Conservation (phyloP, 92 coral and sea anemone species). For the Bergia sp. region DNA sequence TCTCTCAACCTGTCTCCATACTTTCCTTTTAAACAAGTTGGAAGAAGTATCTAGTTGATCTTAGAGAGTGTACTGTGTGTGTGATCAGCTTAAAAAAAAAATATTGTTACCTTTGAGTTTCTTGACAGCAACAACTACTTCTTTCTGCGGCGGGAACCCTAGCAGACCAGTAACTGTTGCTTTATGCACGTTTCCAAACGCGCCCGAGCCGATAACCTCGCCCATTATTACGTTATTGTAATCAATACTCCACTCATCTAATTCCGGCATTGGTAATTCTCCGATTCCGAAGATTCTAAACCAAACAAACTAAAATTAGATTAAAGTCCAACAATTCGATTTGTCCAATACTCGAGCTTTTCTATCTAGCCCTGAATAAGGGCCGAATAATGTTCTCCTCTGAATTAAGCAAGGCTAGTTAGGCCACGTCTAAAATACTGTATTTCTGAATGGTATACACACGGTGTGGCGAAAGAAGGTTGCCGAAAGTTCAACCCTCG, state of each 20-base stretch:
- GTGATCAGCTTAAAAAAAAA: too few relatives aligned
- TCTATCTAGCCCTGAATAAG: background rate
- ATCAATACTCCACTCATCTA: slow-evolving; percentile 82
- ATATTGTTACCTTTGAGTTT: slow-evolving; percentile 62
- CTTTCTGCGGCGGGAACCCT: slow-evolving; percentile 71
- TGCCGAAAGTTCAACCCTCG: too few relatives aligned
- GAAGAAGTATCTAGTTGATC: too few relatives aligned
- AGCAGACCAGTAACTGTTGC: slow-evolving; percentile 71
- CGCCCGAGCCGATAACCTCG: slow-evolving; percentile 82
- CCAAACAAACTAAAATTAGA: too few relatives aligned
- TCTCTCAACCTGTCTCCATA: too few relatives aligned
- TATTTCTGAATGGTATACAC: too few relatives aligned
- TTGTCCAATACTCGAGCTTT: background rate
- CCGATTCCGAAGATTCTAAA: background rate
- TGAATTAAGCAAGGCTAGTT: too few relatives aligned
- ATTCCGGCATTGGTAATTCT: slow-evolving; percentile 42
- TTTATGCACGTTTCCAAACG: slow-evolving; percentile 85
- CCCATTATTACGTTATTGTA: slow-evolving; percentile 66
- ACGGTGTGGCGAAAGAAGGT: too few relatives aligned
- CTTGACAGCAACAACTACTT: slow-evolving; percentile 83
- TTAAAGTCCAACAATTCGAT: background rate
- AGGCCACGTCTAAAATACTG: too few relatives aligned
- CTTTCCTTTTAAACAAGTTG: too few relatives aligned
- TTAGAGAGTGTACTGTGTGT: too few relatives aligned
- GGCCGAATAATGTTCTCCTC: background rate